Evolutionary conservation across 2,113 vertebrate species (phyloP).

Genomic region (Notothenia coriiceps): DNA sequence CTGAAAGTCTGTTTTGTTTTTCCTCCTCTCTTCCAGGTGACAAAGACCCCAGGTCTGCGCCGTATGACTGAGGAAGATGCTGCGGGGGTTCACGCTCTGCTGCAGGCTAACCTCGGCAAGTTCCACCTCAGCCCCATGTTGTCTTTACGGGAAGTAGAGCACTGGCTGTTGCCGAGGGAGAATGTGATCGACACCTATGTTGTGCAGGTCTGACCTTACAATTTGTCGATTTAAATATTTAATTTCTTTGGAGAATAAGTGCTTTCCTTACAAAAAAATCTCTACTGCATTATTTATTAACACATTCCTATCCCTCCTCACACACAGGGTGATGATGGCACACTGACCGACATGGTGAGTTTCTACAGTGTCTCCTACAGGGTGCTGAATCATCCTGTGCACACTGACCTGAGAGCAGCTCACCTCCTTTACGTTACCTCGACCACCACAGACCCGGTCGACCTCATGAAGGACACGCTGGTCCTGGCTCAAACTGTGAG

Average conservation of each 20-base stretch:
- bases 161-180: conserved; percentile 93
- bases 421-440: conserved; percentile 89
- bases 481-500: conserved; percentile 94
- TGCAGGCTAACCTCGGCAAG: conserved; percentile 86
- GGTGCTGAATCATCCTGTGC: conserved; percentile 92
- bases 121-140: conserved; percentile 88
- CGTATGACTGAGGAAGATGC: conserved; percentile 89
- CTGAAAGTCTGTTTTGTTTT: neutral
- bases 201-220: conserved; percentile 88
- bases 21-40: conserved; percentile 75
- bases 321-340: conserved; percentile 83
- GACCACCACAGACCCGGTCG: conserved; percentile 86
- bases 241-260: neutral
- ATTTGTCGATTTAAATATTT: neutral
- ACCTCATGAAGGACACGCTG: conserved; percentile 92
- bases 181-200: conserved; percentile 94
- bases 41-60: conserved; percentile 89
- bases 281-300: neutral
- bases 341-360: conserved; percentile 93
- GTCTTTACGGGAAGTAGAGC: conserved; percentile 89
- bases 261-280: neutral
- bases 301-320: neutral
- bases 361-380: conserved; percentile 90
- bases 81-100: conserved; percentile 83
- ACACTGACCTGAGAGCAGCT: conserved; percentile 92